Evolutionary conservation across 2,888 invertebrate genomes (phyloP).

Genomic region (Thereva nobilitata): DNA sequence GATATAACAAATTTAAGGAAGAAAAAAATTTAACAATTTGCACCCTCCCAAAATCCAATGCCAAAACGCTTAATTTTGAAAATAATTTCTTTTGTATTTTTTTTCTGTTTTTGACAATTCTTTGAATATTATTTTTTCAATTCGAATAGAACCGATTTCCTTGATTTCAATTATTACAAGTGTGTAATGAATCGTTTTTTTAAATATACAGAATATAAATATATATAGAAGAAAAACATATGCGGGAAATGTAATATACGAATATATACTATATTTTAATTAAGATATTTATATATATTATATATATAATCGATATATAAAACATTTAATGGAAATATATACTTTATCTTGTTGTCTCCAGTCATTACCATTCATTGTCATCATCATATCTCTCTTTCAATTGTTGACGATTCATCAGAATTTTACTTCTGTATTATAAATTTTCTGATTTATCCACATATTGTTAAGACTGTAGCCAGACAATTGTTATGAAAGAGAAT

Average conservation of each 20-base stretch:
- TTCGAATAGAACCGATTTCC: no score
- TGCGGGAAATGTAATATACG: constrained; percentile 38
- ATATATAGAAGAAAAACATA: constrained; percentile 38
- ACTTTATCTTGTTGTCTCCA: constrained; percentile 50
- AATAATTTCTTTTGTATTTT: constrained; percentile 8
- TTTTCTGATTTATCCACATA: constrained; percentile 23
- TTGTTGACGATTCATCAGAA: constrained; percentile 2
- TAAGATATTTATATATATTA: constrained; percentile 34
- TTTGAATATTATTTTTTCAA: background rate
- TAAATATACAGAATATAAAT: constrained; percentile 28
- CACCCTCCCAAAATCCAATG: constrained; percentile 51
- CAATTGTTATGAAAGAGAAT: constrained; percentile 47
- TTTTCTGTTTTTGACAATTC: background rate
- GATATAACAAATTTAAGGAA: constrained; percentile 25
- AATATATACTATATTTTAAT: constrained; percentile 36
- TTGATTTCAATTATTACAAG: constrained; percentile 5
- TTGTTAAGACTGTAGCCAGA: constrained; percentile 50
- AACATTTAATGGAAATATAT: constrained; percentile 41
- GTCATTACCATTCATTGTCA: constrained; percentile 56
- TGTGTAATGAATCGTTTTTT: constrained; percentile 5
- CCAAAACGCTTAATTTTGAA: constrained; percentile 50
- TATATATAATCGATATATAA: constrained; percentile 38
- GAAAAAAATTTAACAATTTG: constrained; percentile 37
- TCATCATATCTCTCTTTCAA: constrained; percentile 37
- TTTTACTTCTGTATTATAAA: background rate